Evolutionary conservation across 2,797 vertebrate genomes (phyloP).

Genomic region (Acanthiza pusilla): DNA sequence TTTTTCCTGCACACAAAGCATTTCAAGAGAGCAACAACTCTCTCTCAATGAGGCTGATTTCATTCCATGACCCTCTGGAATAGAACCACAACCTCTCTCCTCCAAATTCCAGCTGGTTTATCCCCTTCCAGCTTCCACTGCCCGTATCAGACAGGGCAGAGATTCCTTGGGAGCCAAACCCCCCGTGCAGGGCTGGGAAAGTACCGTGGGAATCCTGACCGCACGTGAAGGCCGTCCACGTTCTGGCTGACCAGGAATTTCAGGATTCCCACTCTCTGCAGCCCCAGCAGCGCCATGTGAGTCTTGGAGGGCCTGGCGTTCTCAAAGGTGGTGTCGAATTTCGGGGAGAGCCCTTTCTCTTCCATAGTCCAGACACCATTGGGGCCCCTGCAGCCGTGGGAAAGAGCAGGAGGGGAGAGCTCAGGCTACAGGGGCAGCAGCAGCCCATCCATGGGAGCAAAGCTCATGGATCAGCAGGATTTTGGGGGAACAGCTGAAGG

Average conservation of each 20-base stretch:
- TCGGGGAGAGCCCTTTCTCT: conserved; percentile 86
- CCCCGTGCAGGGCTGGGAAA: fast-evolving
- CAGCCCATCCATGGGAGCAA: fast-evolving
- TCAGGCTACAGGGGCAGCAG: neutral
- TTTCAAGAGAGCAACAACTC: neutral
- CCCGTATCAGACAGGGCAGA: fast-evolving
- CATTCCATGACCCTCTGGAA: neutral
- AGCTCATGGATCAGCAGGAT: fast-evolving
- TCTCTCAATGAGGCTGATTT: neutral
- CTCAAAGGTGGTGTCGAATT: conserved; percentile 95
- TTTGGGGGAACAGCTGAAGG: neutral
- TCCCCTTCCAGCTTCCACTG: neutral
- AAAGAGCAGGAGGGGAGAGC: neutral
- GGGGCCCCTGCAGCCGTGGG: conserved; percentile 80
- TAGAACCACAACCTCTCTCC: neutral
- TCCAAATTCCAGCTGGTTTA: neutral
- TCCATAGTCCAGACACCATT: conserved; percentile 98
- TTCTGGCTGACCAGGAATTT: conserved; percentile 97
- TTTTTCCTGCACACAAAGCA: neutral
- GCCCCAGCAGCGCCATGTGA: conserved; percentile 90
- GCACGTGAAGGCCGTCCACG: conserved; percentile 91
- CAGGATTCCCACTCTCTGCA: conserved; percentile 87
- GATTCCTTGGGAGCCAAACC: neutral
- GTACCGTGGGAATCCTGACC: conserved; percentile 95
- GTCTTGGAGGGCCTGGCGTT: conserved; percentile 88